Percentiles rank a stretch among this genome's conserved stretches.
These are phyloP conservation scores for Calycopis cecrops DNA, from an alignment of 1,140 invertebrate genomes.

Conservation along the genomic window DNA sequence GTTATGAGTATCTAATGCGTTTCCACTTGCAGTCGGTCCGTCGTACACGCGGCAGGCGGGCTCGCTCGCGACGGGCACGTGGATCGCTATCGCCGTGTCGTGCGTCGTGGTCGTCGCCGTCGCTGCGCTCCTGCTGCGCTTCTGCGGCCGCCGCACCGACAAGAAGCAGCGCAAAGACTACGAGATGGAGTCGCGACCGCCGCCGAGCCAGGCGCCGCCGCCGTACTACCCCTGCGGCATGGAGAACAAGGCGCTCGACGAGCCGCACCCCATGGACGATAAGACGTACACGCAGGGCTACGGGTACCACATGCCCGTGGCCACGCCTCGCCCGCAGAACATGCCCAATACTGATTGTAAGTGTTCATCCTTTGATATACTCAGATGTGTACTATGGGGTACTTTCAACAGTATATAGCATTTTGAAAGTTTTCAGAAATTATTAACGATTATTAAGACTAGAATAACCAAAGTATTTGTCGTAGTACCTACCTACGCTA, in stretches of 20 bases:
- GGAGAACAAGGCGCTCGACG: slow-evolving; percentile 93
- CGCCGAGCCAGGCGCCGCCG: slow-evolving; percentile 87
- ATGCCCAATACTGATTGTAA: slow-evolving; percentile 86
- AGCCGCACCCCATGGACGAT: slow-evolving; percentile 87
- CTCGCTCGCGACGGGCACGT: slow-evolving; percentile 83
- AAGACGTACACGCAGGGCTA: slow-evolving; percentile 91
- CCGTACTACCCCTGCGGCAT: slow-evolving; percentile 91
- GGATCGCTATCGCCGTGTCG: slow-evolving; percentile 88
- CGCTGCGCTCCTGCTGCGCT: slow-evolving; percentile 85
- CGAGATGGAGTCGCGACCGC: slow-evolving; percentile 89
- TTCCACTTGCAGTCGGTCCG: slow-evolving; percentile 80
- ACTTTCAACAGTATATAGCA: too few relatives aligned
- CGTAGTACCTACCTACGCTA: too few relatives aligned
- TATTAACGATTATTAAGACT: too few relatives aligned
- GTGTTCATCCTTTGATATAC: slow-evolving; percentile 46
- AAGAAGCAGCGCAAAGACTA: slow-evolving; percentile 91
- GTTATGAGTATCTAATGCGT: too few relatives aligned
- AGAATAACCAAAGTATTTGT: too few relatives aligned
- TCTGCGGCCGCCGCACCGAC: slow-evolving; percentile 90
- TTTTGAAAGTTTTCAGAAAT: too few relatives aligned
- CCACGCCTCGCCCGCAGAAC: slow-evolving; percentile 67
- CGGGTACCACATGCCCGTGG: slow-evolving; percentile 82
- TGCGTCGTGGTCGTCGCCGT: slow-evolving; percentile 88
- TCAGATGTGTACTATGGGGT: neutral
- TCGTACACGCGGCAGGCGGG: slow-evolving; percentile 87